Percentiles rank a stretch among this genome's conserved stretches.
Conservation (phyloP, 2,113 vertebrate species). For the Rhinogobius similis region DNA sequence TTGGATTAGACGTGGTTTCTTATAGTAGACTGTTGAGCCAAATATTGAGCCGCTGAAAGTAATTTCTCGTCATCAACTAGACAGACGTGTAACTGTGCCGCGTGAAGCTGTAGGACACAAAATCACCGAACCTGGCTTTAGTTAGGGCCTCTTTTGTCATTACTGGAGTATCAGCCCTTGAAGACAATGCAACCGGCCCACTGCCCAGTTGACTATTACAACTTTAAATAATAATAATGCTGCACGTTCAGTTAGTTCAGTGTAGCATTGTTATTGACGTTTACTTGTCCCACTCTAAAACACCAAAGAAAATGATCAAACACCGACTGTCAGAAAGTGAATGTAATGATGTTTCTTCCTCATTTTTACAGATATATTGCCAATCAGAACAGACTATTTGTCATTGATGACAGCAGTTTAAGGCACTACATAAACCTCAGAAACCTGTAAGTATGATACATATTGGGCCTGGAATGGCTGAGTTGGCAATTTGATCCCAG, state of each 20-base stretch:
- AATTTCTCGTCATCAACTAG: constrained; percentile 17
- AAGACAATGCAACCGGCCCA: too few relatives aligned
- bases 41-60: constrained; percentile 30
- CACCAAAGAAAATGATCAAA: background rate
- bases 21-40: constrained; percentile 35
- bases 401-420: constrained; percentile 89
- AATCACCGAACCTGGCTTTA: background rate
- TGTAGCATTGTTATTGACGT: background rate
- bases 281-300: background rate
- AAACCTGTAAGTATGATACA: constrained; percentile 88
- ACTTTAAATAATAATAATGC: too few relatives aligned
- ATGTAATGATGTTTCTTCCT: background rate
- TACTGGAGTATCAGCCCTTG: background rate
- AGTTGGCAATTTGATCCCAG: too few relatives aligned
- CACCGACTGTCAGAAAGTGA: background rate
- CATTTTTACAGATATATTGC: constrained; percentile 86
- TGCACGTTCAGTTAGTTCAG: too few relatives aligned
- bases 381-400: constrained; percentile 86
- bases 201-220: too few relatives aligned
- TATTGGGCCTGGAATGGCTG: background rate
- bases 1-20: constrained; percentile 61
- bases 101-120: background rate
- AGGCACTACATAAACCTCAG: constrained; percentile 90
- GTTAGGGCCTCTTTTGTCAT: background rate
- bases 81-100: background rate